Base-by-base conservation (phyloP, 2,113 vertebrate species). In the Cynoglossus semilaevis region DNA sequence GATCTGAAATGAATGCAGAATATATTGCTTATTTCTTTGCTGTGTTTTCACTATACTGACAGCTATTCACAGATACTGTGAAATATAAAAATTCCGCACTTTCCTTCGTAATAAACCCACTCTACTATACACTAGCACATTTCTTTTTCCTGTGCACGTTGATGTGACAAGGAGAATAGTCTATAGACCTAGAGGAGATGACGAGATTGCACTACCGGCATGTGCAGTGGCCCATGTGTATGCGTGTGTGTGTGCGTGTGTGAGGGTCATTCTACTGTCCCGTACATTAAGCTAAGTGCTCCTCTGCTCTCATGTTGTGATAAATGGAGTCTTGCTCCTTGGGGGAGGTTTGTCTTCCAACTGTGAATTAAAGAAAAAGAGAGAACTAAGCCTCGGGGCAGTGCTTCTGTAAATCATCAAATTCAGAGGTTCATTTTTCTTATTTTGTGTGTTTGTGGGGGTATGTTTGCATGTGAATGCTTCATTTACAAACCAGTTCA, bases 261-360 rank as follows among this genome's bases (percentile, higher is more conserved):
- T 5, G n/a, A 12, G 18, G 63, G 80, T 80, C 62, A 76, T 67
- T 75, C 67, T 79, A 63, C 81, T 81, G 80, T 85, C 80, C 58
- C 41, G 70, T 81, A 85, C 88, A 91, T 92, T 92, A 90, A 84
- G 87, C 79, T 87, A 90, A 90, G 91, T 91, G 91, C 89, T 91
- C 76, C 79, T 84, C 70, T 66, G 77, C 79, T 88, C 84, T 86
- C 66, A 81, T 72, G 82, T 66, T 81, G 65, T 74, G 82, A 51
- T 80, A 87, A 89, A 88, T 84, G 81, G 83, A 85, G 72, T 84
- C 81, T 82, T 71, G 44, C 70, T 53, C 74, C 84, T 77, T 16
- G 58, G 56, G 75, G 84, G 76, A 44, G 61, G 59, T 63, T 66
- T 49, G 51, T 74, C 68, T 75, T 14, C 47, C 40, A 63, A 79